Conservation (phyloP, 2,113 vertebrate genomes). For the Melanocharis versteri region DNA sequence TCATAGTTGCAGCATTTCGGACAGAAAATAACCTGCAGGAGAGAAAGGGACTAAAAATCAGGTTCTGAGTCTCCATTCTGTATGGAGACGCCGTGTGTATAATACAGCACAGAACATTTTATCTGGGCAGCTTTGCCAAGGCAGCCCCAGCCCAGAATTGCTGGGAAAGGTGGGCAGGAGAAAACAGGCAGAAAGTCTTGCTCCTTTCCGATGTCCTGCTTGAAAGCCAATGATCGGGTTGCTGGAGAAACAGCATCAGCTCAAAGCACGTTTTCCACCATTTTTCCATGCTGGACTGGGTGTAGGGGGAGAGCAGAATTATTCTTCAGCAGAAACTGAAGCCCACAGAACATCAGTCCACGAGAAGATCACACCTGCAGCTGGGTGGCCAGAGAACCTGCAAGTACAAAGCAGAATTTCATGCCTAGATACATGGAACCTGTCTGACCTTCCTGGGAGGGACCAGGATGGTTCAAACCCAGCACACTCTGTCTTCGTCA, state of each 20-base stretch:
- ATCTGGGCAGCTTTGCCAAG: not conserved
- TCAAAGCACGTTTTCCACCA: not conserved
- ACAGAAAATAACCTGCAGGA: not conserved
- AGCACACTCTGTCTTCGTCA: accelerated
- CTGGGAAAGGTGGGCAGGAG: not conserved
- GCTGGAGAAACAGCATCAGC: not conserved
- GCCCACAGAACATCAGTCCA: not conserved
- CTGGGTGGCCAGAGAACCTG: not conserved
- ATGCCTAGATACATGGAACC: not conserved
- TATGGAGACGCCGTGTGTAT: accelerated
- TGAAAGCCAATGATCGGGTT: not conserved
- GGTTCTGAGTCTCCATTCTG: not conserved
- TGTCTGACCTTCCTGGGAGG: not conserved
- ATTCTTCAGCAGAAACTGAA: not conserved
- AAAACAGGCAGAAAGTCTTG: not conserved
- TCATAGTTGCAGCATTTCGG: not conserved
- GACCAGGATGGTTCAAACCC: not conserved
- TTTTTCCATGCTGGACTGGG: not conserved
- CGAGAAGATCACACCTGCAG: not conserved
- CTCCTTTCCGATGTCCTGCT: not conserved
- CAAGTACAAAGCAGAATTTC: not conserved
- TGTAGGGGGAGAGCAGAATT: not conserved
- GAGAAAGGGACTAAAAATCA: not conserved
- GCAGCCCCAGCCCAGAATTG: not conserved
- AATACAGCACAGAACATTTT: not conserved